These are phyloP conservation scores for Bubo blakistoni DNA, from an alignment of 2,113 vertebrate genomes.

Conservation along the genomic window DNA sequence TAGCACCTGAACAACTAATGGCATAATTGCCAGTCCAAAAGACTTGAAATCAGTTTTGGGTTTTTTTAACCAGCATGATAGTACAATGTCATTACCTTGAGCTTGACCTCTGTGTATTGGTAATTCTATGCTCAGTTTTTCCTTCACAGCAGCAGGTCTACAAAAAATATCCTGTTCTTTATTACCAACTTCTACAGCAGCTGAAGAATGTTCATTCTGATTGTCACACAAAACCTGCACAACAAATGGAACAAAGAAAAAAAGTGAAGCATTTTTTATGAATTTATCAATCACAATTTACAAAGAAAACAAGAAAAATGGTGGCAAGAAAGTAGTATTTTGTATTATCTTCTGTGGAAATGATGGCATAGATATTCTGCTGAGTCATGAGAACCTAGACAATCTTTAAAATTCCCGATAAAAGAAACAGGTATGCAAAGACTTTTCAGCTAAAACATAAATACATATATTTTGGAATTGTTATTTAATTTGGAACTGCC, in stretches of 20 bases:
- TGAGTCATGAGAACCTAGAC: background rate
- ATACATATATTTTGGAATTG: background rate
- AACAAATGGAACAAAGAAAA: constrained; percentile 16
- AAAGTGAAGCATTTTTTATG: background rate
- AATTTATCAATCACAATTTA: background rate
- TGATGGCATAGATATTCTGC: background rate
- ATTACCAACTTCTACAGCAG: constrained; percentile 30
- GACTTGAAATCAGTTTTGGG: background rate
- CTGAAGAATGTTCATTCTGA: constrained; percentile 63
- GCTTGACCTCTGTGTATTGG: constrained; percentile 54
- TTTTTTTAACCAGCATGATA: background rate
- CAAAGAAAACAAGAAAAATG: background rate
- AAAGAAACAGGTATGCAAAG: background rate
- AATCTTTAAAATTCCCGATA: background rate
- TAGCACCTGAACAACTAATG: background rate
- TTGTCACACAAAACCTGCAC: constrained; percentile 70
- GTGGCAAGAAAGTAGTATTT: background rate
- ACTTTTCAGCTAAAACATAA: background rate
- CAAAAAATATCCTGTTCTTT: background rate
- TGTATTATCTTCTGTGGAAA: background rate
- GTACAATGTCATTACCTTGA: constrained; percentile 71
- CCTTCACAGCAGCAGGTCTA: constrained; percentile 22
- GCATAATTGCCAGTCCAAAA: background rate
- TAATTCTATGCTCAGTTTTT: constrained; percentile 55
- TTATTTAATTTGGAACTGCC: background rate